phyloP scores from a whole-genome alignment of 2,797 vertebrate species.

The Cyclopterus lumpus region DNA sequence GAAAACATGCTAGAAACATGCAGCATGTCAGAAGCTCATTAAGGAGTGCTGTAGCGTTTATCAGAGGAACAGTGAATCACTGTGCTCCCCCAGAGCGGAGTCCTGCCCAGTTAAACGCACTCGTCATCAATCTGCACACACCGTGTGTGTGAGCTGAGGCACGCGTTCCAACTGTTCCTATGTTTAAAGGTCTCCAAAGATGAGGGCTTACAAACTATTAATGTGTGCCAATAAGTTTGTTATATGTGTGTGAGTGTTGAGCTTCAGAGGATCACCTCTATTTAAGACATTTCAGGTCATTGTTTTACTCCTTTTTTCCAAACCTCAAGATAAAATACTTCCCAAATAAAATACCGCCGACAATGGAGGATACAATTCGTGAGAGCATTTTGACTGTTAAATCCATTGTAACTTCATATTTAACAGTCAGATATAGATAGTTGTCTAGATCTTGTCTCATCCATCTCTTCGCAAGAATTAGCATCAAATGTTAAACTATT shows the following conservation, averaged over 20 bases:
- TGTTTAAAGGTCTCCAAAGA: slow-evolving; percentile 2
- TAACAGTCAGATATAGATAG: not conserved
- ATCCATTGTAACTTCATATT: not conserved
- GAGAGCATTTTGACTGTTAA: not conserved
- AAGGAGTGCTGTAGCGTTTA: slow-evolving; percentile 76
- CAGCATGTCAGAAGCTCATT: slow-evolving; percentile 82
- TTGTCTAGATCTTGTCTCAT: not conserved
- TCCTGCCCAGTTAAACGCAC: slow-evolving; percentile 58
- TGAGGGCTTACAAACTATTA: not conserved
- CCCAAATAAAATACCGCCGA: not conserved
- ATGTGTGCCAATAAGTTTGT: slow-evolving; percentile 1
- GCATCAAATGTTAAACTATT: not conserved
- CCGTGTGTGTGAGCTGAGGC: slow-evolving; percentile 16
- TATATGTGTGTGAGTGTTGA: not conserved
- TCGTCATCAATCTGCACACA: slow-evolving; percentile 47
- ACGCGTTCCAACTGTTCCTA: slow-evolving; percentile 13
- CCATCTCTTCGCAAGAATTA: no score
- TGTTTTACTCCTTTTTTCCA: not conserved
- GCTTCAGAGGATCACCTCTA: not conserved
- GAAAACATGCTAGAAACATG: slow-evolving; percentile 78
- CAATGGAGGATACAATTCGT: not conserved
- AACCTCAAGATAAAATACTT: not conserved
- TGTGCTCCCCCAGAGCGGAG: slow-evolving; percentile 73
- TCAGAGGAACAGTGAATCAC: slow-evolving; percentile 83
- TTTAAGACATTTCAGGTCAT: not conserved